Conservation (phyloP, 2,888 invertebrate genomes). For the Xylota sylvarum region DNA sequence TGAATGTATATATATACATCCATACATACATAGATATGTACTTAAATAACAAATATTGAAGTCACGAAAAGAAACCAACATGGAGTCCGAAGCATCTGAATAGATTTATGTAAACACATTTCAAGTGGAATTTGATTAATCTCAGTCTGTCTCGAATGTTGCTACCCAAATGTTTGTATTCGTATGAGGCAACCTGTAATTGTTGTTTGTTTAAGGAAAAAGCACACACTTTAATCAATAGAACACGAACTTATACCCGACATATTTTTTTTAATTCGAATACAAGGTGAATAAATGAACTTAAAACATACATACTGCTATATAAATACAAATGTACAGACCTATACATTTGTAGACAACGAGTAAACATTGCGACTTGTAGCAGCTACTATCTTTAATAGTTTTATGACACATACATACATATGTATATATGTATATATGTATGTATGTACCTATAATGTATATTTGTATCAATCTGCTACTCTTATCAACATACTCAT, state of each 20-base stretch:
- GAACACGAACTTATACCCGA: constrained; percentile 64
- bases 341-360: neutral
- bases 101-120: constrained; percentile 68
- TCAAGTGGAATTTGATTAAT: constrained; percentile 73
- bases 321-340: neutral
- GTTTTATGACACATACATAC: neutral
- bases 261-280: constrained; percentile 46
- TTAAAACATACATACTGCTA: neutral
- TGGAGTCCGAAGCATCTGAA: constrained; percentile 51
- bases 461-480: neutral
- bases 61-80: constrained; percentile 75
- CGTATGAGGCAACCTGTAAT: constrained; percentile 69
- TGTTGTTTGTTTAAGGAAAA: constrained; percentile 74
- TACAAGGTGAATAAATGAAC: constrained; percentile 55
- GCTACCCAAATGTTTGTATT: constrained; percentile 68
- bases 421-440: neutral
- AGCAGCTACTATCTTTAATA: neutral
- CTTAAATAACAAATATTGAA: constrained; percentile 69
- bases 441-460: neutral
- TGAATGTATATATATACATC: neutral
- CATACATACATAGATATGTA: too few species aligned
- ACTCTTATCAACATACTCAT: too few species aligned
- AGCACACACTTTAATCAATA: constrained; percentile 73
- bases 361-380: neutral
- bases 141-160: constrained; percentile 39